Base-by-base conservation (phyloP, 2,888 invertebrate species). In the Cryptus viduatorius region DNA sequence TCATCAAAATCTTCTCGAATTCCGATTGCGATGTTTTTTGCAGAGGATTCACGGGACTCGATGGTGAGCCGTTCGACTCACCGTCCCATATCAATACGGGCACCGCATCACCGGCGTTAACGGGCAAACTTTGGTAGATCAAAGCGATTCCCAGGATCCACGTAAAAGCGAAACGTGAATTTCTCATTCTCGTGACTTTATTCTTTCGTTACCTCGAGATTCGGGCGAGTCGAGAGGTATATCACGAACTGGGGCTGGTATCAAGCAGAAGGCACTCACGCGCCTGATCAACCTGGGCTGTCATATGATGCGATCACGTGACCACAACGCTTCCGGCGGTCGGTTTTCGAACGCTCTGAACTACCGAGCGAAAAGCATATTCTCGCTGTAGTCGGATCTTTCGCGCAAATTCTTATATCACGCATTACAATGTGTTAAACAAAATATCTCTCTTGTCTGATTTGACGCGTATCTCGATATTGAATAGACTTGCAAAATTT, bases 31-130 rank as follows among this genome's bases (percentile, higher is more conserved):
- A 87, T 0, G 94, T 89, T 73, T 91, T 93, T 8, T 89, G 85
- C 3, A 95, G 86, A 7, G 92, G 91, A 86, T 91, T 90, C 3
- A 87, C 87, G 44, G 84, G 72, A 53, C 46, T 77, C 69, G 37
- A 65, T 19, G 77, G 48, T 29, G 83, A 82, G 64, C 64, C 83
- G 19, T 76, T 75, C 24, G 79, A 53, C 53, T 81, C 89, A 72
- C 94, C 85, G 84, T 95, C 95, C 96, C 96, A 96, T 83, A 96
- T 88, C 86, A 95, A 94, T 67, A 95, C 95, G 86, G 96, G 96
- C 53, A 95, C 95, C 4, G 85, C 77, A 86, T 94, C 94, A 79
- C 94, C 94, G 44, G 94, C 91, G 87, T 50, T 44, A 24, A 64
- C 82, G 16, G 75, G 72, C 19, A 65, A 80, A 42, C 88, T 79